These are phyloP conservation scores for Vulpes ferrilata DNA, from an alignment of 2,113 vertebrate genomes.

Conservation along the genomic window DNA sequence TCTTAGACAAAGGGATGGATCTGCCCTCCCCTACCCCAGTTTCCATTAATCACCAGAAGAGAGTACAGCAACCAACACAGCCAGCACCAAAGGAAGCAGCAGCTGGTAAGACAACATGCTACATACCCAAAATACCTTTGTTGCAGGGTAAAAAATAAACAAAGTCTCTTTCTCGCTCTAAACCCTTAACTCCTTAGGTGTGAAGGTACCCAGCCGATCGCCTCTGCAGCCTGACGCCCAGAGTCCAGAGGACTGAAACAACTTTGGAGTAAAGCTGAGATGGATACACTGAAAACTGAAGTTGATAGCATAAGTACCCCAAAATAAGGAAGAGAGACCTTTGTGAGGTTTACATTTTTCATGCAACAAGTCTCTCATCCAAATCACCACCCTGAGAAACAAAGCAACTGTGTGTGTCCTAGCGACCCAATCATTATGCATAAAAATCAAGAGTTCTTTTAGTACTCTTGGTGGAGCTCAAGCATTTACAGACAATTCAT, in stretches of 20 bases:
- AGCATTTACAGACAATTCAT: neutral
- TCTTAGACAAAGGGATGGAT: slow-evolving; percentile 28
- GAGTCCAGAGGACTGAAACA: neutral
- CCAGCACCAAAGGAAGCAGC: slow-evolving; percentile 41
- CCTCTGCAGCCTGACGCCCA: neutral
- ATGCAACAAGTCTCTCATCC: neutral
- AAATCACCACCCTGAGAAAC: neutral
- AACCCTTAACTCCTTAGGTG: slow-evolving; percentile 66
- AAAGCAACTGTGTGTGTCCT: neutral
- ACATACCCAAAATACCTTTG: slow-evolving; percentile 78
- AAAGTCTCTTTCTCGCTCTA: neutral
- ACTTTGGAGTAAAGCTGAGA: neutral
- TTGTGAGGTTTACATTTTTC: neutral
- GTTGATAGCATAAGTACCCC: neutral
- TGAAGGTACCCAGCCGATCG: neutral
- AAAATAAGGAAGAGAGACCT: slow-evolving; percentile 34
- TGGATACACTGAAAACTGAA: neutral
- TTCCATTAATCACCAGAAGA: slow-evolving; percentile 59
- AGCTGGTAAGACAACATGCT: slow-evolving; percentile 69
- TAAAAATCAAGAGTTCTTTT: neutral
- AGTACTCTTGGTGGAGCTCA: neutral
- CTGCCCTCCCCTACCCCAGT: neutral
- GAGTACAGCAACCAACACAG: slow-evolving; percentile 15
- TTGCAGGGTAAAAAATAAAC: slow-evolving; percentile 52
- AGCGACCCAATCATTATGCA: neutral